Conservation (phyloP, 2,888 invertebrate species). For the Prionchulus punctatus region DNA sequence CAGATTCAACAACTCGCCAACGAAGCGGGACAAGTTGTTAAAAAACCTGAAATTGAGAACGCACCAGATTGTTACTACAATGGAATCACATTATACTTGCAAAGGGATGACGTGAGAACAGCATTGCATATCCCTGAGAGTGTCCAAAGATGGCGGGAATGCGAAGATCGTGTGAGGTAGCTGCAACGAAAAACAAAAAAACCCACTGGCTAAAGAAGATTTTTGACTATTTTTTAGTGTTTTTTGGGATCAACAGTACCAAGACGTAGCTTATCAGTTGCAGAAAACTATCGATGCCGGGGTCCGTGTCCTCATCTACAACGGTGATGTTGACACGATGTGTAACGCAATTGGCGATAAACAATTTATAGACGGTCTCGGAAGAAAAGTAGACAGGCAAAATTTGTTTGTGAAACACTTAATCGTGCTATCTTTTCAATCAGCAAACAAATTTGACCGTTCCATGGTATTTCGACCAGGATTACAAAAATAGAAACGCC, state of each 20-base stretch:
- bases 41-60: no score
- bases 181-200: no score
- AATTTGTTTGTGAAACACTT: no score
- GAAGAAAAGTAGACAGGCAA: conserved; percentile 1
- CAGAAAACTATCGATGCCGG: background rate
- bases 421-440: no score
- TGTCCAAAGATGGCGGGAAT: conserved; percentile 7
- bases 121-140: conserved; percentile 21
- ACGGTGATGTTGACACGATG: conserved; percentile 38
- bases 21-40: no score
- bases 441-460: no score
- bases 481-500: no score
- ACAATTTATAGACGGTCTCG: conserved; percentile 26
- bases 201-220: no score
- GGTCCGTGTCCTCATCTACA: conserved; percentile 32
- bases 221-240: no score
- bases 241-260: conserved; percentile 16
- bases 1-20: no score
- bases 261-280: conserved; percentile 10
- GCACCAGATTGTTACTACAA: conserved; percentile 18
- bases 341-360: conserved; percentile 37
- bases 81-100: conserved; percentile 20
- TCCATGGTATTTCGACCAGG: no score
- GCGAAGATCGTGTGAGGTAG: conserved; percentile 10
- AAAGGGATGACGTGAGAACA: conserved; percentile 19